Base-by-base conservation (phyloP, 1,140 invertebrate species). In the Lepidurus arcticus region DNA sequence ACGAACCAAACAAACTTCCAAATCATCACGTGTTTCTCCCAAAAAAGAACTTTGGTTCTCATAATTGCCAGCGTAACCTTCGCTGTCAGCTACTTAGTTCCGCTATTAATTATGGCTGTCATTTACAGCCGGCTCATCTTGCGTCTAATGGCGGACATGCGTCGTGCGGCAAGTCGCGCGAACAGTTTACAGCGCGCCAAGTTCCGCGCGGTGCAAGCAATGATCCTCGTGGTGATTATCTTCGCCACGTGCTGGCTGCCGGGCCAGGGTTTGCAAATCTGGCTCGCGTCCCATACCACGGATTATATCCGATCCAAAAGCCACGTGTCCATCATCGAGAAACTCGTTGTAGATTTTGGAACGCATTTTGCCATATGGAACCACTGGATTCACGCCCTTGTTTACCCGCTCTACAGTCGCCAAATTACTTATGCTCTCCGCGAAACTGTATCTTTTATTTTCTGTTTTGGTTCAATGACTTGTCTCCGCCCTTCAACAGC, bases 241-340 rank as follows among this genome's bases (percentile, higher is more conserved):
- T 80, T 80, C 73, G 80, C 65, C 24, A 5, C 76, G 24, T 80
- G 80, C 44, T 80, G 80, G 80, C 65, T 80, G 75, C 80, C 80
- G 24, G 73, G 80, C 13, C 80, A 80, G 44, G 42, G 73, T 11
- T 75, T 80, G n/a, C 43, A 73, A 26, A 44, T 80, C 42, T 80
- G 75, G 79, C 21, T 73, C 6, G 34, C 65, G 44, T 76, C 76
- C 16, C 45, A 11, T 7, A 44, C 45, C 65, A 43, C 44, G 42
- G 24, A 76, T 45, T 47, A 45, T 34, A 74, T 78, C 8, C 26
- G n/a, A 43, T 26, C 8, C 53, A 13, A 21, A 65, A 65, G 53
- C 21, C 53, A 65, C 53, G 16, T 65, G 65, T 74, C 43, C 42
- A n/a, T 21, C 74, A 45, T 9, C 73, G 73, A 42, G 42, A 74